These are phyloP conservation scores for Melitaea cinxia DNA, from an alignment of 1,140 invertebrate genomes.

Conservation along the genomic window DNA sequence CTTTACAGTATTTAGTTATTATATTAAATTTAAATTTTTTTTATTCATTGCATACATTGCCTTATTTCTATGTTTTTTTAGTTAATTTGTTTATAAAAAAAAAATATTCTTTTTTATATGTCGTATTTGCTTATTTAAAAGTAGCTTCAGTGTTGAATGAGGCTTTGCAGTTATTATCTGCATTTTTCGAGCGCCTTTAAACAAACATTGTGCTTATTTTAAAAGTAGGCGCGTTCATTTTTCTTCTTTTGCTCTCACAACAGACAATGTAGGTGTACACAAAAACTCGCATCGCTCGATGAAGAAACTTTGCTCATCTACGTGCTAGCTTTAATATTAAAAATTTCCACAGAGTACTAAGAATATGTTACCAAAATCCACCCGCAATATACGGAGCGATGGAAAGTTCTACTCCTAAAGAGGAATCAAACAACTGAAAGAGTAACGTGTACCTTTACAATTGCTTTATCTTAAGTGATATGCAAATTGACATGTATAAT, in stretches of 20 bases:
- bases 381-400: slow-evolving; percentile 1
- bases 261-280: slow-evolving; percentile 33
- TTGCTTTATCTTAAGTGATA: neutral
- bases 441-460: neutral
- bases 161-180: slow-evolving; percentile 16
- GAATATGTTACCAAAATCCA: slow-evolving; percentile 8
- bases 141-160: neutral
- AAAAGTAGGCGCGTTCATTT: slow-evolving; percentile 33
- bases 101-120: too few species aligned
- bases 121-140: neutral
- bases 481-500: too few species aligned
- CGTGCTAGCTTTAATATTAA: slow-evolving; percentile 35
- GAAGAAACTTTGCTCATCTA: slow-evolving; percentile 36
- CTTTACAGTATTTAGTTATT: too few species aligned
- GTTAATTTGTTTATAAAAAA: too few species aligned
- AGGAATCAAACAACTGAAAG: neutral
- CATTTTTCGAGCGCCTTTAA: slow-evolving; percentile 26
- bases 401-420: neutral
- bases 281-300: slow-evolving; percentile 34
- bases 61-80: too few species aligned
- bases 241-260: slow-evolving; percentile 29
- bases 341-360: slow-evolving; percentile 25
- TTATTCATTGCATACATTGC: too few species aligned
- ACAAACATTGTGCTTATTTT: slow-evolving; percentile 35
- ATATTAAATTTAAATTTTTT: too few species aligned